These are phyloP conservation scores for Chionis minor DNA, from an alignment of 2,113 vertebrate species.

Conservation along the genomic window DNA sequence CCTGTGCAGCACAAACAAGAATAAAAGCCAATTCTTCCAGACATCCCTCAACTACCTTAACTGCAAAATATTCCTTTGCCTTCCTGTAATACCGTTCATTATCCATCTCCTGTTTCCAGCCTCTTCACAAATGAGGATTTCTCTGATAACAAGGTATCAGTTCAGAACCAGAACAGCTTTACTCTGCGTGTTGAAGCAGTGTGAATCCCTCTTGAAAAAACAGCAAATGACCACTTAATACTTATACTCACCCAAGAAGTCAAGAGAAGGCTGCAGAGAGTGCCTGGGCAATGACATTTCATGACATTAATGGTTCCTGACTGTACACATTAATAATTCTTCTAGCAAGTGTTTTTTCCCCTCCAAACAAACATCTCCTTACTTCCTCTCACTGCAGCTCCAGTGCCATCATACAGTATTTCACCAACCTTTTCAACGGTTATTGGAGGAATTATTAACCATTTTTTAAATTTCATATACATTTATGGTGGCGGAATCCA, in stretches of 20 bases:
- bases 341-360: not conserved
- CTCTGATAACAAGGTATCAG: not conserved
- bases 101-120: not conserved
- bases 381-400: not conserved
- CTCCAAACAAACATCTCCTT: not conserved
- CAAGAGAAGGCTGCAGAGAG: not conserved
- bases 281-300: not conserved
- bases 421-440: not conserved
- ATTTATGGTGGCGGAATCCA: not conserved
- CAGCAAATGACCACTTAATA: not conserved
- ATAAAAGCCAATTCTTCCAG: not conserved
- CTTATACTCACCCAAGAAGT: not conserved
- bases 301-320: not conserved
- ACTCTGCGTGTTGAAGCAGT: not conserved
- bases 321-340: not conserved
- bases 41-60: not conserved
- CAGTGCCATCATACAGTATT: not conserved
- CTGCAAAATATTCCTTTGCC: not conserved
- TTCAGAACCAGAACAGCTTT: not conserved
- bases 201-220: not conserved
- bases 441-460: not conserved
- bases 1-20: not conserved
- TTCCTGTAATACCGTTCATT: not conserved
- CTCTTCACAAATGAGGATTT: not conserved
- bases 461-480: not conserved